These are phyloP conservation scores for Xestobium rufovillosum DNA, from an alignment of 2,888 invertebrate genomes.

Conservation along the genomic window DNA sequence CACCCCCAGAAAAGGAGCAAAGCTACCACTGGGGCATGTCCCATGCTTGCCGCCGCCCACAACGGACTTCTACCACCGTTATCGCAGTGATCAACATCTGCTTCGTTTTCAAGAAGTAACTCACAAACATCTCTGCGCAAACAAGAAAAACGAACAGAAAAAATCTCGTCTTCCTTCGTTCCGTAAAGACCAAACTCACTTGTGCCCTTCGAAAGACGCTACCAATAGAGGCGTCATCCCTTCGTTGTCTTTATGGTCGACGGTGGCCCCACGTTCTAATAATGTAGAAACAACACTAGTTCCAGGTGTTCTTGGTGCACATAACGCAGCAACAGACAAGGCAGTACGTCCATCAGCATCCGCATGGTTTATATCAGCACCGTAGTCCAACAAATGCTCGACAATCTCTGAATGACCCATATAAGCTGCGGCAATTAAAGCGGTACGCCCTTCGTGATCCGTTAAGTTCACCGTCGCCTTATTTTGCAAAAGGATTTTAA, in stretches of 20 bases:
- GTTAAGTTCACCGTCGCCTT: conserved; percentile 75
- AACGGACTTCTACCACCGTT: conserved; percentile 75
- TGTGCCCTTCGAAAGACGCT: conserved; percentile 87
- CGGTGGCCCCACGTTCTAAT: conserved; percentile 74
- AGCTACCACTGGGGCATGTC: conserved; percentile 79
- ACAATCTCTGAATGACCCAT: conserved; percentile 90
- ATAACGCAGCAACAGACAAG: conserved; percentile 78
- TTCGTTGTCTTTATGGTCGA: conserved; percentile 76
- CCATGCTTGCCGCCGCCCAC: conserved; percentile 91
- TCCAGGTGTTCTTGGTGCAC: conserved; percentile 70
- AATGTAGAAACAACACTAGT: conserved; percentile 64
- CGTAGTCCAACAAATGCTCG: conserved; percentile 69
- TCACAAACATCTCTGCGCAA: conserved; percentile 76
- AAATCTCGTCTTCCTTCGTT: neutral
- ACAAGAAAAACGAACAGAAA: conserved; percentile 1
- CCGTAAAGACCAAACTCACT: conserved; percentile 43
- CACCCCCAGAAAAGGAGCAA: conserved; percentile 92
- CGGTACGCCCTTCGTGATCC: conserved; percentile 84
- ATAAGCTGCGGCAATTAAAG: conserved; percentile 90
- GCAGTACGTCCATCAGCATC: conserved; percentile 86
- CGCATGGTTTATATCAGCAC: conserved; percentile 77
- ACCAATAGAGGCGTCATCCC: conserved; percentile 82
- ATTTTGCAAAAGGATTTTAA: conserved; percentile 64
- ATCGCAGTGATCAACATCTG: conserved; percentile 84
- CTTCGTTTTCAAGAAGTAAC: conserved; percentile 81